A percentile compares a stretch with the other conserved stretches of the same genome.
Conservation (phyloP, 2,113 vertebrate genomes). For the Apodemus sylvaticus region DNA sequence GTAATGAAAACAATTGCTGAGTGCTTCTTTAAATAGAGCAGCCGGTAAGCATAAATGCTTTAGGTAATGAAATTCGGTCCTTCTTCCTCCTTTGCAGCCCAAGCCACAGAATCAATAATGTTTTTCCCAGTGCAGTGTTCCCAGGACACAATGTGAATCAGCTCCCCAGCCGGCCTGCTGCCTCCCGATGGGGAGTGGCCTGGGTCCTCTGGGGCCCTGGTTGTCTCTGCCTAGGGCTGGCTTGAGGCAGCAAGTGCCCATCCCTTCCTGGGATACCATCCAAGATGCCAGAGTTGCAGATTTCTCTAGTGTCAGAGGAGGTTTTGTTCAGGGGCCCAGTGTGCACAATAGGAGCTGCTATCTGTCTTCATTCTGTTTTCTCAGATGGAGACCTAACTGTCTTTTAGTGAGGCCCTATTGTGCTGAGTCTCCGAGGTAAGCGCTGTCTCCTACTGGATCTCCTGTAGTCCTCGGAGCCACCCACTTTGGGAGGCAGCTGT, state of each 20-base stretch:
- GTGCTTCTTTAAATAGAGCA: slow-evolving; percentile 12
- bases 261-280: slow-evolving; percentile 58
- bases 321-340: slow-evolving; percentile 53
- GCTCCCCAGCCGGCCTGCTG: not conserved
- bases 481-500: not conserved
- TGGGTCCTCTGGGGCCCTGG: not conserved
- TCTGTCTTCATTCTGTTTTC: slow-evolving; percentile 56
- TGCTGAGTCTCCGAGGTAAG: not conserved
- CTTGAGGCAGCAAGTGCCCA: not conserved
- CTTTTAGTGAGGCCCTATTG: not conserved
- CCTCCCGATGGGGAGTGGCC: not conserved
- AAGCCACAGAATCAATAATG: slow-evolving; percentile 48
- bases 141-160: not conserved
- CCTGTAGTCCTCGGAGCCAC: not conserved
- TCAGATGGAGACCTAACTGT: not conserved
- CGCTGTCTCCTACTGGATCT: not conserved
- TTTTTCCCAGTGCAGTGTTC: slow-evolving; percentile 15
- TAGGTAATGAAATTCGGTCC: not conserved
- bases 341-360: slow-evolving; percentile 16
- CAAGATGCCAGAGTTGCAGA: slow-evolving; percentile 64
- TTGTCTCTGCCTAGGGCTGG: not conserved
- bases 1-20: slow-evolving; percentile 18
- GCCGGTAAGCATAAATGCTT: not conserved
- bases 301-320: slow-evolving; percentile 60
- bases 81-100: not conserved